phyloP scores from a whole-genome alignment of 2,113 vertebrate genomes.

The Cichladusa arquata region DNA sequence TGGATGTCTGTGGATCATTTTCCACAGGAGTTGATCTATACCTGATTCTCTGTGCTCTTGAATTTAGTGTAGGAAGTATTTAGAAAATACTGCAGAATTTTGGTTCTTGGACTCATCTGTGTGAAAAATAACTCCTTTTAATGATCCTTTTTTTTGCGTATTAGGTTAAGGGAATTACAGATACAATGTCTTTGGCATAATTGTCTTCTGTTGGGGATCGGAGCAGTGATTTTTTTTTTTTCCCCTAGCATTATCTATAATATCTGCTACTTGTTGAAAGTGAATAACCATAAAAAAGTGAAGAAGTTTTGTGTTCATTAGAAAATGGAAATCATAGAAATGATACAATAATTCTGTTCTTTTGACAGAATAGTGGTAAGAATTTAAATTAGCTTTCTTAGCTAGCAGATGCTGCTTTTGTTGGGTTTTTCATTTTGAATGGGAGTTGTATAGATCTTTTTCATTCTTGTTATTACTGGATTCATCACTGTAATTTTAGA shows the following conservation, averaged over 20 bases:
- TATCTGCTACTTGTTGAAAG: neutral
- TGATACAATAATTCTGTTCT: neutral
- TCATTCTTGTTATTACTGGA: neutral
- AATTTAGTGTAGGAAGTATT: neutral
- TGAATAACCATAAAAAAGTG: neutral
- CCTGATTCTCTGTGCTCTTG: neutral
- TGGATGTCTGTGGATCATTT: neutral
- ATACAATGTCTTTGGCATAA: neutral
- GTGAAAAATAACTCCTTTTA: neutral
- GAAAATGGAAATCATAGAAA: neutral
- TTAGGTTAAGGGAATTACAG: neutral
- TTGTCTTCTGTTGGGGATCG: neutral
- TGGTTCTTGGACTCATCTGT: rapidly evolving
- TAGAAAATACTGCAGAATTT: neutral
- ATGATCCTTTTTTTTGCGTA: neutral
- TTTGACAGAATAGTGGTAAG: neutral
- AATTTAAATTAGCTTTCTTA: neutral
- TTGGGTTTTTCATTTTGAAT: neutral
- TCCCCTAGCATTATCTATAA: neutral
- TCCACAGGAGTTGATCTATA: neutral
- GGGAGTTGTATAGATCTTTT: neutral
- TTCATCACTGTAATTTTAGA: neutral
- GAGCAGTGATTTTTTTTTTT: neutral
- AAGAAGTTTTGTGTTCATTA: neutral
- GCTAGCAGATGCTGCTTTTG: neutral